Evolutionary conservation across 2,113 vertebrate genomes (phyloP).

Genomic region (Labrus mixtus): DNA sequence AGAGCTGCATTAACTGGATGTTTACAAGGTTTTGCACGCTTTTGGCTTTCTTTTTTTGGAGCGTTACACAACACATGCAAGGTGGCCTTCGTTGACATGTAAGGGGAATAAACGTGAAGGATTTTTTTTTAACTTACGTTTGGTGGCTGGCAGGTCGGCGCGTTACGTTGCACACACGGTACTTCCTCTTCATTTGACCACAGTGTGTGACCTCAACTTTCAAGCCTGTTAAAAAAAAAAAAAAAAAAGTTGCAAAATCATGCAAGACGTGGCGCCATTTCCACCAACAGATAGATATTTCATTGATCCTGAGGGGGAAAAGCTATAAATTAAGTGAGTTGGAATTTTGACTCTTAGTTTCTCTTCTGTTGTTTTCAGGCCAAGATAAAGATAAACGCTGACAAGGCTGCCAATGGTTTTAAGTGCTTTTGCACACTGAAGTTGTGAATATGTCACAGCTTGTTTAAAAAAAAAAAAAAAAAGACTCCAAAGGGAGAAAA

Average conservation of each 20-base stretch:
- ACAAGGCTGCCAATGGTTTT: too few relatives aligned
- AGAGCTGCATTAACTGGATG: not conserved
- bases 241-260: conserved; percentile 7
- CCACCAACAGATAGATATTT: too few relatives aligned
- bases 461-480: not conserved
- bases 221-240: conserved; percentile 84
- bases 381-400: too few relatives aligned
- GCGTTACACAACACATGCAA: not conserved
- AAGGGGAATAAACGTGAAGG: not conserved
- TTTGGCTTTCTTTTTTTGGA: not conserved
- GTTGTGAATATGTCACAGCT: not conserved
- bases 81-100: not conserved
- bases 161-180: conserved; percentile 97
- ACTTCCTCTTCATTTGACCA: conserved; percentile 99
- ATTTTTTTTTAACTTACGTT: conserved; percentile 88
- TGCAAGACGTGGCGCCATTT: too few relatives aligned
- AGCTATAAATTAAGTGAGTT: too few relatives aligned
- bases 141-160: conserved; percentile 97
- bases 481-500: not conserved
- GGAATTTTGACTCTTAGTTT: too few relatives aligned
- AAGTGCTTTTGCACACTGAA: not conserved
- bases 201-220: conserved; percentile 99
- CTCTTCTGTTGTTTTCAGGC: too few relatives aligned
- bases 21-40: not conserved
- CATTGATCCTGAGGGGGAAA: too few relatives aligned